phyloP scores from a whole-genome alignment of 2,113 vertebrate species.

The Xyliphius kryptos region DNA sequence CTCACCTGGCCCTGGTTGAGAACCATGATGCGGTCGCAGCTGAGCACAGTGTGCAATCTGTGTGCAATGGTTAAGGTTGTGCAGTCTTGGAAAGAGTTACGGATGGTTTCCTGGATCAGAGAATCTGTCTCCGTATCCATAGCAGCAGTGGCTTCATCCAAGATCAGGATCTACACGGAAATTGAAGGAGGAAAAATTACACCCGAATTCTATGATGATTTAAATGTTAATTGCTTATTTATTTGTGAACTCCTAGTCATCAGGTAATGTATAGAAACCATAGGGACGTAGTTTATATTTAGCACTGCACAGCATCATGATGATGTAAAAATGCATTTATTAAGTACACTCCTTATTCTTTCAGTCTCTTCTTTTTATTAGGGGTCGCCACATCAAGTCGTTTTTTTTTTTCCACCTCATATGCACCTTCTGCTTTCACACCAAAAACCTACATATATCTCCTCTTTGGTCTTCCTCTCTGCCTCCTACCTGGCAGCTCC shows the following conservation, averaged over 20 bases:
- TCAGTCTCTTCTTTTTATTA: too few species aligned
- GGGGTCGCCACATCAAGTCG: too few species aligned
- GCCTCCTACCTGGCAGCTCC: too few species aligned
- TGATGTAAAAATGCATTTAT: too few species aligned
- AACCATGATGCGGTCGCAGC: conserved; percentile 89
- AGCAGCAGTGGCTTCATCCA: conserved; percentile 90
- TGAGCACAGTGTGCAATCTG: conserved; percentile 81
- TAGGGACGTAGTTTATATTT: too few species aligned
- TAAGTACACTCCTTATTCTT: too few species aligned
- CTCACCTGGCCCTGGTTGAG: conserved; percentile 83
- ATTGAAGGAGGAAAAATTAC: neutral
- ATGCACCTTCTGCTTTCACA: neutral
- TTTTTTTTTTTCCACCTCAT: too few species aligned
- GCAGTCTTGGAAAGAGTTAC: conserved; percentile 81
- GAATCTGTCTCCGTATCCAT: conserved; percentile 87
- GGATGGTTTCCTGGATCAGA: conserved; percentile 88
- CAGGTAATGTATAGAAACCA: too few species aligned
- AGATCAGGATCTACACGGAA: conserved; percentile 71
- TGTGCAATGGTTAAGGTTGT: conserved; percentile 91
- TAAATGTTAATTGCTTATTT: too few species aligned
- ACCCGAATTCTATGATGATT: neutral
- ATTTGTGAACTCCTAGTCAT: too few species aligned
- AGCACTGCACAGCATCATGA: too few species aligned
- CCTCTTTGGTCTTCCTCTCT: too few species aligned
- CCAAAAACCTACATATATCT: conserved; percentile 58